phyloP scores from a whole-genome alignment of 1,140 invertebrate genomes.

The Drosophila elegans region DNA sequence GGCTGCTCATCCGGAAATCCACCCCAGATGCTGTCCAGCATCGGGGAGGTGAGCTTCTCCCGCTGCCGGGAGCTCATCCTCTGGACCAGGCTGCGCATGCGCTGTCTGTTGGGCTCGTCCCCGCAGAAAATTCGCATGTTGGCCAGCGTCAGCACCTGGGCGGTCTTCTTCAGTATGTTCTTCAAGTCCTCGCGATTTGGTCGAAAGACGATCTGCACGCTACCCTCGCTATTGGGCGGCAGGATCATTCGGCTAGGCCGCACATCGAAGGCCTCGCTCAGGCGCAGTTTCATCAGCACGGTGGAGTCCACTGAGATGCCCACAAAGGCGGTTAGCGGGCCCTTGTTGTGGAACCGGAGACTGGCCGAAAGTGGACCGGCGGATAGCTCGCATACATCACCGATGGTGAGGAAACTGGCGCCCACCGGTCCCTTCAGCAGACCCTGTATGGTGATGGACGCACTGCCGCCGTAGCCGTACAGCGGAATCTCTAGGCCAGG shows the following conservation, averaged over 20 bases:
- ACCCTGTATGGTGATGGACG: constrained; percentile 65
- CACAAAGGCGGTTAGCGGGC: constrained; percentile 74
- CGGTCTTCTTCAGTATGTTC: constrained; percentile 73
- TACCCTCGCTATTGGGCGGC: constrained; percentile 52
- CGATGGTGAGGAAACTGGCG: constrained; percentile 72
- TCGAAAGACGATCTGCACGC: constrained; percentile 62
- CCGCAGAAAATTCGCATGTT: constrained; percentile 82
- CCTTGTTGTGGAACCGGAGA: constrained; percentile 78
- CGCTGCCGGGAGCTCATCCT: constrained; percentile 66
- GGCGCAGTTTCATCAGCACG: constrained; percentile 66
- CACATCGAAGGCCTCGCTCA: constrained; percentile 72
- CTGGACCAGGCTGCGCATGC: constrained; percentile 69
- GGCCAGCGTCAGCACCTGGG: constrained; percentile 71
- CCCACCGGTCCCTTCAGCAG: constrained; percentile 75
- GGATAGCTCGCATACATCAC: constrained; percentile 70
- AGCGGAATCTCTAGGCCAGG: constrained; percentile 56
- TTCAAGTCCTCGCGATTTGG: constrained; percentile 80
- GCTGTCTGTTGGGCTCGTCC: constrained; percentile 78
- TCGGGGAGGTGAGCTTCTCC: constrained; percentile 61
- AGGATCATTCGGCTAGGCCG: constrained; percentile 62
- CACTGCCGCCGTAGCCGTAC: constrained; percentile 79
- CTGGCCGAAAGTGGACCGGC: constrained; percentile 58
- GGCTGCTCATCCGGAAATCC: constrained; percentile 60
- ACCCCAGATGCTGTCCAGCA: constrained; percentile 68
- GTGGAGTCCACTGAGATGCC: constrained; percentile 72